Evolutionary conservation across 2,113 vertebrate species (phyloP), one percentile per base, ranked within the genome.

Genomic region (Polypterus bichir): DNA sequence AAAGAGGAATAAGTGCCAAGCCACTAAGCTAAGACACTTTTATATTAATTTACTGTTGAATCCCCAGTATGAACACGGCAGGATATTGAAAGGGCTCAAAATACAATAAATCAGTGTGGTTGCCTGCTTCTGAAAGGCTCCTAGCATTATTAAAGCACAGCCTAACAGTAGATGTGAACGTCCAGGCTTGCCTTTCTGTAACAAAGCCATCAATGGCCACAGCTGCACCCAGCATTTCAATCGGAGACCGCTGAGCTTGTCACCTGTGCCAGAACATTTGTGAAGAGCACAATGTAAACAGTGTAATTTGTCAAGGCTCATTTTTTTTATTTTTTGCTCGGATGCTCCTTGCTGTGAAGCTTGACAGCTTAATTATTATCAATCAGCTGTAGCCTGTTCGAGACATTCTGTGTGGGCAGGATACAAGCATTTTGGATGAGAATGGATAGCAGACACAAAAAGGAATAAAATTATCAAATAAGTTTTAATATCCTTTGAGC

Each of bases 311-410:
- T 59, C 64, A 56, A 52, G 48, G 62, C 49, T 73, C 27, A 27
- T 27, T 27, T 27, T n/a, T 27, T 27, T 27, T 27, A 27, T 27
- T 58, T 3, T 0, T 45, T 59, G 61, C 49, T 57, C 0, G 44
- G 54, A 9, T 53, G 46, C 11, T 45, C 10, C 57, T 72, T 46
- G 46, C 9, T 5, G 48, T 48, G 59, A 53, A 47, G 48, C 52
- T 46, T 51, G 66, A 62, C 70, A 69, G 56, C 59, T 67, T 45
- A 60, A 63, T 66, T 58, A 60, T 59, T 64, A 46, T 54, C 65
- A 48, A 60, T 55, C 63, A 68, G 10, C 45, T 0, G 1, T 4
- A 0, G 2, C 10, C 46, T 58, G 57, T 47, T 52, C 9, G 44
- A 59, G 8, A 47, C 45, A 44, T 0, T 54, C 44, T 56, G 64